Evolutionary conservation across 2,797 vertebrate species (phyloP).

Genomic region (Enteromius mattozi): DNA sequence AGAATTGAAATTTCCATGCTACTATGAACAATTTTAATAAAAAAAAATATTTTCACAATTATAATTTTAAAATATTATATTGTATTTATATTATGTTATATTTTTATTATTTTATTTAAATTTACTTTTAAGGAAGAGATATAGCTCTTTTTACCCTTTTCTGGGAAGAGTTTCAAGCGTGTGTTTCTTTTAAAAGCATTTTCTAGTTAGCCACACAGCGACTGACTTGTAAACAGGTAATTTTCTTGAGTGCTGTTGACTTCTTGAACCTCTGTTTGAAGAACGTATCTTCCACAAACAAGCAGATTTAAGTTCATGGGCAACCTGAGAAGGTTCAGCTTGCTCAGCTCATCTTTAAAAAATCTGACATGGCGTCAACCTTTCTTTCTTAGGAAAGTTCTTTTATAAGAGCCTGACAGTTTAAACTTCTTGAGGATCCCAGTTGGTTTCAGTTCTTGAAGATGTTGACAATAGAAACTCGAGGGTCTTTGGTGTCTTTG

Average conservation of each 20-base stretch:
- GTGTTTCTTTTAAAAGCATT: background rate
- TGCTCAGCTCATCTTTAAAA: background rate
- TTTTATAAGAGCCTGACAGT: background rate
- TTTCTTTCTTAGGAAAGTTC: background rate
- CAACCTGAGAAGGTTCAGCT: background rate
- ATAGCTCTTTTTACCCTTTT: background rate
- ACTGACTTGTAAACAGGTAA: background rate
- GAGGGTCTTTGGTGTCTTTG: background rate
- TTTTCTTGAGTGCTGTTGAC: background rate
- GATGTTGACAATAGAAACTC: background rate
- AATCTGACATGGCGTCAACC: background rate
- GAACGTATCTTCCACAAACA: background rate
- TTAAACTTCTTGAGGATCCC: background rate
- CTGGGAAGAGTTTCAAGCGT: background rate
- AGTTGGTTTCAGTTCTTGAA: background rate
- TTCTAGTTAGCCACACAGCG: background rate
- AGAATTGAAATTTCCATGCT: too few species aligned
- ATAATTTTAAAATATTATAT: too few species aligned
- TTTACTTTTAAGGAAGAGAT: background rate
- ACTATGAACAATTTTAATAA: too few species aligned
- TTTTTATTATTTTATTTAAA: background rate
- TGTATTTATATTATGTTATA: background rate
- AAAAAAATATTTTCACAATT: too few species aligned
- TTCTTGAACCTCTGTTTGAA: background rate
- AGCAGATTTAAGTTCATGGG: background rate